Percentiles rank a stretch among this genome's conserved stretches.
Evolutionary conservation across 2,797 vertebrate species (phyloP).

Genomic region (Parauchenoglanis ngamensis): DNA sequence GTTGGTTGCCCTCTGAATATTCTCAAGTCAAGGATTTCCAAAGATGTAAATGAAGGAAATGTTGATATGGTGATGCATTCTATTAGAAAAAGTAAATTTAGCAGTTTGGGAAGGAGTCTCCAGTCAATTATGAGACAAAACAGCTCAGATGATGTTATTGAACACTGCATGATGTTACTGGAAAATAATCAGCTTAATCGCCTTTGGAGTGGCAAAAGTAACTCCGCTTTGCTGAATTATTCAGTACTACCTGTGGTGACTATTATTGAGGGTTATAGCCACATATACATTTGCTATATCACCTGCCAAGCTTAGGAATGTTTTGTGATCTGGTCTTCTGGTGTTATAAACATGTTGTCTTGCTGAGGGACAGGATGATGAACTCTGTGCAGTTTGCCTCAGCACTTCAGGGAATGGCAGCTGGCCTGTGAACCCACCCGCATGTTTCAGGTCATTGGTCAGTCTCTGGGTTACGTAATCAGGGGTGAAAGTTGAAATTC

Average conservation of each 20-base stretch:
- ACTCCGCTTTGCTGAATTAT: not conserved
- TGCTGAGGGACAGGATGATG: not conserved
- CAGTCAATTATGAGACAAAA: not conserved
- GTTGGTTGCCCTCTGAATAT: not conserved
- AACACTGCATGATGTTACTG: not conserved
- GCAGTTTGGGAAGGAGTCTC: not conserved
- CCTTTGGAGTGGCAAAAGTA: not conserved
- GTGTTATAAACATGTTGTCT: not conserved
- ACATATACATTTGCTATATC: not conserved
- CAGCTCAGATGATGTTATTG: not conserved
- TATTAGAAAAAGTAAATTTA: not conserved
- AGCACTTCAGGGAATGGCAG: slow-evolving; percentile 1
- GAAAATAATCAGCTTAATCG: not conserved
- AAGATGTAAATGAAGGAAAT: not conserved
- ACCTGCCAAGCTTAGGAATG: not conserved
- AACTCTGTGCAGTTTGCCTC: not conserved
- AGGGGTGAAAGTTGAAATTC: not conserved
- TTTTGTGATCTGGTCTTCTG: not conserved
- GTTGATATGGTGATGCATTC: not conserved
- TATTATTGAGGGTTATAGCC: not conserved
- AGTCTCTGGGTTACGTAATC: slow-evolving; percentile 5
- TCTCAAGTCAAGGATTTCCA: not conserved
- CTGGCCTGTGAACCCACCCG: not conserved
- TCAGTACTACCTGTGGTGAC: not conserved
- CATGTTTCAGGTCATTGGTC: slow-evolving; percentile 9